A percentile compares a stretch with the other conserved stretches of the same genome.
These are phyloP conservation scores for Trachymyrmex septentrionalis DNA, from an alignment of 1,140 invertebrate genomes.

Conservation along the genomic window DNA sequence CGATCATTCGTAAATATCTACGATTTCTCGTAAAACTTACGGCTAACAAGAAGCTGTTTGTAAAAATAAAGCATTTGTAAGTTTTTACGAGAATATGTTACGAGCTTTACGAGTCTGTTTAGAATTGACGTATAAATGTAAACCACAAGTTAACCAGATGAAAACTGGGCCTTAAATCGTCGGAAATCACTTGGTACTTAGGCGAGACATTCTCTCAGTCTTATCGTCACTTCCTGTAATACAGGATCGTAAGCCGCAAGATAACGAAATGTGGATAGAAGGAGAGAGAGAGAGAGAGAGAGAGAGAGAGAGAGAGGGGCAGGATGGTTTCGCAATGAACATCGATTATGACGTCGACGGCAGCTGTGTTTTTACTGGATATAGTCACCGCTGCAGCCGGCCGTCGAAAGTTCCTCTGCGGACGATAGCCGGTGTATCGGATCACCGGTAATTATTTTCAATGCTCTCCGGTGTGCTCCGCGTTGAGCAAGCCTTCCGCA, in stretches of 20 bases:
- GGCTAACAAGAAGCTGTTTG: too few relatives aligned
- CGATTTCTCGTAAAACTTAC: too few relatives aligned
- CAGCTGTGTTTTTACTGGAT: conserved; percentile 42
- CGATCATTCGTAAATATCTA: too few relatives aligned
- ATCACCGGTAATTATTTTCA: conserved; percentile 75
- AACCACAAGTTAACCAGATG: too few relatives aligned
- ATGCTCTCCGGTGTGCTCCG: conserved; percentile 49
- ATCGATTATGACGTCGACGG: conserved; percentile 59
- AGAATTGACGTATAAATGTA: too few relatives aligned
- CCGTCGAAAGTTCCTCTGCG: conserved; percentile 48
- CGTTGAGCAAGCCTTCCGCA: conserved; percentile 19
- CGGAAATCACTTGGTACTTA: conserved; percentile 46
- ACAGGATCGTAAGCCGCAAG: conserved; percentile 66
- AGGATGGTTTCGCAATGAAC: neutral
- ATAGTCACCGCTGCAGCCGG: too few relatives aligned
- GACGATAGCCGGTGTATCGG: conserved; percentile 65
- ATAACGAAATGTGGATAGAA: conserved; percentile 19
- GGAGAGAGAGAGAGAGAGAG: neutral
- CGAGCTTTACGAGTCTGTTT: too few relatives aligned
- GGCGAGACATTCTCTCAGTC: conserved; percentile 39
- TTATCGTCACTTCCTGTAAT: conserved; percentile 48
- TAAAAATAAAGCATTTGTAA: too few relatives aligned
- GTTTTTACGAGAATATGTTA: too few relatives aligned
- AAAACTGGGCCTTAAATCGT: conserved; percentile 14
- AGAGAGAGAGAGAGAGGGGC: neutral